Base-by-base conservation (phyloP, 2,888 invertebrate species). In the Iselma pallidipennis region DNA sequence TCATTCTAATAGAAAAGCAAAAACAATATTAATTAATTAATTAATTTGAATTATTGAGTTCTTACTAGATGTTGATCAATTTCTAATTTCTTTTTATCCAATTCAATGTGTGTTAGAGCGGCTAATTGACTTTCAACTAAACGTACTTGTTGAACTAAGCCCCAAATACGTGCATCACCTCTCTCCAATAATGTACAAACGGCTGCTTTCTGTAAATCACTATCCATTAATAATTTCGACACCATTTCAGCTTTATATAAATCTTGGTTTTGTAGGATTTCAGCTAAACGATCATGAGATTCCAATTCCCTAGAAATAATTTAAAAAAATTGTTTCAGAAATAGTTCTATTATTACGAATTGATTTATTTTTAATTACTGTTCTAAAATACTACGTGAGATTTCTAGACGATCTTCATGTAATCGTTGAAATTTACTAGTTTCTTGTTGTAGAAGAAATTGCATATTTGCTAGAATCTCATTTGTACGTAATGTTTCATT, bases 151-250 rank as follows among this genome's bases (percentile, higher is more conserved):
- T 91, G 90, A 68, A 90, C 85, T 25, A 92, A 82, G 71, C 90
- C 89, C 91, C 91, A 91, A 66, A 88, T 89, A 72, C 89, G 87
- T 6, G 91, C 86, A 81, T 92, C 92, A 65, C 89, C 88, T 74
- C 88, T 85, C 79, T 91, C 90, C 63, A 92, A 81, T 49, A 92
- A 81, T 12, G 89, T 87, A 25, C 88, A 87, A 2, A 92, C 90
- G 7, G 90, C 88, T 4, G 87, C 88, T 78, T 89, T 89, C 77
- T 92, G 92, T 56, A 91, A 76, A 69, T 88, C 88, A 74, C 88
- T 88, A 74, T 91, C 89, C 74, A 87, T 86, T 69, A 87, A 83
- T 57, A 92, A 81, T 73, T 86, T 85, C 50, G 84, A 82, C 0
- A 90, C 83, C 54, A 91, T 81, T 61, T 84, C 83, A 55, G 84